These are phyloP conservation scores for Drosophila pallidifrons DNA, from an alignment of 1,140 invertebrate genomes.

Conservation along the genomic window DNA sequence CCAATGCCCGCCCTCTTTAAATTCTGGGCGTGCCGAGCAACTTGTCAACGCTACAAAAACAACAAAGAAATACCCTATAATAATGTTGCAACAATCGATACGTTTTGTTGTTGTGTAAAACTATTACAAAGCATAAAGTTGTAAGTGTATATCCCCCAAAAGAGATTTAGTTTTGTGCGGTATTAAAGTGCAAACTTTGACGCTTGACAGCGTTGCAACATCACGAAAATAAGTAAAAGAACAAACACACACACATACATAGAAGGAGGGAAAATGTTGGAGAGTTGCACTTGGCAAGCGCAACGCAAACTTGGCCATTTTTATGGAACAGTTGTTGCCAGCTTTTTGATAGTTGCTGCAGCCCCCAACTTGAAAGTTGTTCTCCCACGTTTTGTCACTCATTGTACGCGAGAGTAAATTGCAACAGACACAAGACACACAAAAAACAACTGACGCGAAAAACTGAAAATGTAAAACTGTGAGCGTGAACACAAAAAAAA, in stretches of 20 bases:
- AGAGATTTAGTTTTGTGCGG: neutral
- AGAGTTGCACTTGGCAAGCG: constrained; percentile 47
- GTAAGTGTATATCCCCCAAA: constrained; percentile 6
- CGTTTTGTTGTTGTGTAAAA: no score
- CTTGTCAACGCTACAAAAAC: neutral
- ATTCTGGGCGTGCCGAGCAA: constrained; percentile 12
- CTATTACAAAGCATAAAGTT: neutral
- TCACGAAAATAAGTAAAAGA: constrained; percentile 13
- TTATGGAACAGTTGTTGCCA: constrained; percentile 47
- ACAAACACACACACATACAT: constrained; percentile 19
- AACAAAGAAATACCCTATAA: neutral
- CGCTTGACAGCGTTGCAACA: constrained; percentile 37
- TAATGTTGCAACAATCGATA: no score
- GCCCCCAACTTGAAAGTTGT: constrained; percentile 69
- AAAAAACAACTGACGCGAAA: neutral
- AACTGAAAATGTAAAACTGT: constrained; percentile 19
- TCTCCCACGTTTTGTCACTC: constrained; percentile 40
- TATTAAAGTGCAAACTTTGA: constrained; percentile 14
- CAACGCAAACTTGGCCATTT: constrained; percentile 59
- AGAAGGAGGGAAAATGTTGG: constrained; percentile 25
- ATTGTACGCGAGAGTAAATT: constrained; percentile 8
- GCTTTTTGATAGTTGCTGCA: neutral
- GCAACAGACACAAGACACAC: constrained; percentile 16
- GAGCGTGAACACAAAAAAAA: no score
- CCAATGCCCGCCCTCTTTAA: constrained; percentile 51